Conservation (phyloP, 1,140 invertebrate species). For the Drosophila chauvacae region DNA sequence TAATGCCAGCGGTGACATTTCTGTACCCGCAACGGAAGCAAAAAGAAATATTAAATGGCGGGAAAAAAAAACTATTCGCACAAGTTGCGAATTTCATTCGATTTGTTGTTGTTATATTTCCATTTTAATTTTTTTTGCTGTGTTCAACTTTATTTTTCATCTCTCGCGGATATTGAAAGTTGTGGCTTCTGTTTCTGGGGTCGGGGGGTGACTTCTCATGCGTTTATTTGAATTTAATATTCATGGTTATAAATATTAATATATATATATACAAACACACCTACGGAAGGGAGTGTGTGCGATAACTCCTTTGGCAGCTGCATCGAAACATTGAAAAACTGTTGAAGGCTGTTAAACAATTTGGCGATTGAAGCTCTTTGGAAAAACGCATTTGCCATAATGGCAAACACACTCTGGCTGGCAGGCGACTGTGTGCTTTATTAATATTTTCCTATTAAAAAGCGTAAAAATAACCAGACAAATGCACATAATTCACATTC, state of each 20-base stretch:
- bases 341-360: slow-evolving; percentile 75
- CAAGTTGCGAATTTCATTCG: slow-evolving; percentile 52
- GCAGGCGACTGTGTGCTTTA: slow-evolving; percentile 50
- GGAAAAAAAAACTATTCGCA: slow-evolving; percentile 56
- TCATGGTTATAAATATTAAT: slow-evolving; percentile 80
- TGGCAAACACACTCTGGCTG: slow-evolving; percentile 28
- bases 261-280: slow-evolving; percentile 14
- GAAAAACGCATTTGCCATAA: slow-evolving; percentile 35
- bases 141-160: slow-evolving; percentile 39
- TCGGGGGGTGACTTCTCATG: slow-evolving; percentile 39
- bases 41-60: slow-evolving; percentile 12
- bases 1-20: slow-evolving; percentile 47
- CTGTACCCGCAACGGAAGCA: slow-evolving; percentile 31
- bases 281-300: slow-evolving; percentile 1
- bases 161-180: slow-evolving; percentile 75
- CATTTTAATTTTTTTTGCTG: slow-evolving; percentile 36
- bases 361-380: slow-evolving; percentile 50
- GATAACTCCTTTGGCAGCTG: slow-evolving; percentile 23
- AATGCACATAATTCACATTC: slow-evolving; percentile 24
- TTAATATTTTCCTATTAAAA: slow-evolving; percentile 72
- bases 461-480: slow-evolving; percentile 32
- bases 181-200: slow-evolving; percentile 56
- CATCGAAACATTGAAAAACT: slow-evolving; percentile 66
- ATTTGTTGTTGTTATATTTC: slow-evolving; percentile 56
- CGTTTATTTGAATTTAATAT: slow-evolving; percentile 77